Evolutionary conservation across 2,888 invertebrate genomes (phyloP).

Genomic region (Adelphocoris suturalis): DNA sequence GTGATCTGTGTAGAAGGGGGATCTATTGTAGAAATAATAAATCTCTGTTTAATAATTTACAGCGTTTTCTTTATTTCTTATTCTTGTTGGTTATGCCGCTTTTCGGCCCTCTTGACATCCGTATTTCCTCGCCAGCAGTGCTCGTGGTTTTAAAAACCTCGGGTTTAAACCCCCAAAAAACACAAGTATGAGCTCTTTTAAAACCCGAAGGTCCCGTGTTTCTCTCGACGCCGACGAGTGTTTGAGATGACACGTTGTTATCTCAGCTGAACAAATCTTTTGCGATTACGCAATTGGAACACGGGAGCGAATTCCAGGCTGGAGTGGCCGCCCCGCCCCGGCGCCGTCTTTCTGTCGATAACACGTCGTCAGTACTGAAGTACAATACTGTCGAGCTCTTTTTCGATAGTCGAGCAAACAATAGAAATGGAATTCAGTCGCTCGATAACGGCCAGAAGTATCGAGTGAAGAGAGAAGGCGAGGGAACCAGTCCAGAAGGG

Average conservation of each 20-base stretch:
- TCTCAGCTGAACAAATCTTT: constrained; percentile 32
- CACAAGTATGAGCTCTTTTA: not conserved
- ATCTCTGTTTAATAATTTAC: no score
- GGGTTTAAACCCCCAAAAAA: not conserved
- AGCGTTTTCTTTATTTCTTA: no score
- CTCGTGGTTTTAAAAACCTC: not conserved
- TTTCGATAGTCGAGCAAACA: not conserved
- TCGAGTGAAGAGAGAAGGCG: not conserved
- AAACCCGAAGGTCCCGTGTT: not conserved
- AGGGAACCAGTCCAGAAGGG: no score
- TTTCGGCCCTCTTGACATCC: no score
- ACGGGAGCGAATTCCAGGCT: not conserved
- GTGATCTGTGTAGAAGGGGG: no score
- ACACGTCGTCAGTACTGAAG: constrained; percentile 21
- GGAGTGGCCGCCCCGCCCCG: constrained; percentile 26
- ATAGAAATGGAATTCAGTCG: not conserved
- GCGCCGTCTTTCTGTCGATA: constrained; percentile 31
- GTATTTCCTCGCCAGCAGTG: no score
- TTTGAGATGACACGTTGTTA: constrained; percentile 32
- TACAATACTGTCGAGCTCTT: not conserved
- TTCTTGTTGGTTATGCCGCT: no score
- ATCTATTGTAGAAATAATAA: no score
- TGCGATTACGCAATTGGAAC: constrained; percentile 23
- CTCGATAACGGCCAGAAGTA: not conserved
- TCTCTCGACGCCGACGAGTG: not conserved